Base-by-base conservation (phyloP, 1,140 invertebrate species). In the Drosophila kepulauana region DNA sequence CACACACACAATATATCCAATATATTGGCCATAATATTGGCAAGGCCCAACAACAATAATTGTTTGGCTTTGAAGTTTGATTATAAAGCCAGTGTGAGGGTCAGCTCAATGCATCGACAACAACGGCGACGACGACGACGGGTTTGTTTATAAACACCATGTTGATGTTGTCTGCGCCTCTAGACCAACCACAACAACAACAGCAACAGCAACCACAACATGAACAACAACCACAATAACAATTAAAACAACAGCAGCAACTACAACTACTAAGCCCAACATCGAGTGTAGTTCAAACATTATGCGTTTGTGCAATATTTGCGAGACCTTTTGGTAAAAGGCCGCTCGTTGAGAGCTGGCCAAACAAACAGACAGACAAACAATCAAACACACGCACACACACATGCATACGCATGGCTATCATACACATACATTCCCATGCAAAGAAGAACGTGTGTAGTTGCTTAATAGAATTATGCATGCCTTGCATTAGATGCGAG, bases 51-150 rank as follows among this genome's bases (percentile, higher is more conserved):
- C 65, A 70, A 82, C 54, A 56, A 49, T 63, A 64, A 70, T 74
- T 85, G 61, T 66, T 82, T 89, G 85, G 75, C 85, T 88, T 88
- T 87, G 85, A 87, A 80, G 56, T 88, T 75, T 82, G 76, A 87
- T 87, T 82, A 79, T 84, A 85, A 81, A 81, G 68, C 61, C 59
- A 28, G 74, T 85, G 82, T 65, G 82, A 87, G 82, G 82, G 82
- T 87, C 82, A 72, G 43, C 41, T 45, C 46, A 71, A 78, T 76
- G 43, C 11, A 68, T 10, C 16, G 38, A 67, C 30, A 5, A 33
- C 5, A 8, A 33, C 30, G 5, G 1, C 30, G 30, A 35, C 7
- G 33, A 35, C 35, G 35, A 38, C 30, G 28, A 10, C 41, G 25
- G 54, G 15, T 59, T 51, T 67, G 20, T 45, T 20, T 63, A 75